phyloP scores from a whole-genome alignment of 2,113 vertebrate species.

The Isurus oxyrinchus region DNA sequence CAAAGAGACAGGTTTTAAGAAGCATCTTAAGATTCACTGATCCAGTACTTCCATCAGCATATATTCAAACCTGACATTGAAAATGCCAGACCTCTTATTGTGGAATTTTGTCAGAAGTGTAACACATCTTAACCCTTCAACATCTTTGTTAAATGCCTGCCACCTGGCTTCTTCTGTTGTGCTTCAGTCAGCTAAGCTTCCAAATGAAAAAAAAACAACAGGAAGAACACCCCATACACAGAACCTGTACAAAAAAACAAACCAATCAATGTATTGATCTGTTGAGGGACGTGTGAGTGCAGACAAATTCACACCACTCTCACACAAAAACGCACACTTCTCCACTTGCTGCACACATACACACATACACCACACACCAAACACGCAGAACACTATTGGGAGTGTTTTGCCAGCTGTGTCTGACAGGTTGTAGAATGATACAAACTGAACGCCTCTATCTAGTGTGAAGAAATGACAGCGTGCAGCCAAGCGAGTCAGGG shows the following conservation, averaged over 20 bases:
- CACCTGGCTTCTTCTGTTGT: neutral
- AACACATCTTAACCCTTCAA: neutral
- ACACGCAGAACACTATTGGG: neutral
- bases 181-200: neutral
- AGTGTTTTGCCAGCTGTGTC: neutral
- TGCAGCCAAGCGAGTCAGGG: neutral
- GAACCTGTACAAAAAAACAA: neutral
- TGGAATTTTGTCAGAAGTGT: neutral
- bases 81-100: neutral
- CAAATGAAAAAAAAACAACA: neutral
- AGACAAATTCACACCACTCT: neutral
- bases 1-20: neutral
- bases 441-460: constrained; percentile 21
- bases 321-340: neutral
- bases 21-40: neutral
- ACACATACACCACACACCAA: neutral
- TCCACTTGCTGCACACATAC: neutral
- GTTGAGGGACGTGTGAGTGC: neutral
- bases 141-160: neutral
- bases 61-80: neutral
- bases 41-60: neutral
- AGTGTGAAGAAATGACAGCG: constrained; percentile 5
- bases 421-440: constrained; percentile 5
- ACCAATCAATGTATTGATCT: constrained; percentile 21
- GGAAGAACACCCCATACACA: neutral